Evolutionary conservation across 2,888 invertebrate genomes (phyloP), one percentile per base, ranked within the genome.

Genomic region (Sminthurinus aureus): DNA sequence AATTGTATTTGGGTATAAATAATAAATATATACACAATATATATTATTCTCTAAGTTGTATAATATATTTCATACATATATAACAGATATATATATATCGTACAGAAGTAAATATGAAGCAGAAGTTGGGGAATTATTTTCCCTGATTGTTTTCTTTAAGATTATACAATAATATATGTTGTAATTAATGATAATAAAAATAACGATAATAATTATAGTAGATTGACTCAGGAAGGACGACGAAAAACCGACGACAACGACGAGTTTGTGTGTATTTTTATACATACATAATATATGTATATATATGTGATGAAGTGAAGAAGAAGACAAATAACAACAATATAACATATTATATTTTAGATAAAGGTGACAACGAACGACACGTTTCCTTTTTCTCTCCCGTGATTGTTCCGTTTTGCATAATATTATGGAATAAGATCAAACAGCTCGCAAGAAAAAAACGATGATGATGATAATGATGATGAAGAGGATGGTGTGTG

Each of bases 61-160:
- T 71, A 71, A 24, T 67, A 24, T 71, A 71, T 71, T 71, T 13
- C 24, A 9, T 71, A 69, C 11, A 69, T 69, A 22, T n/a, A 0
- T 64, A 4, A 0, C 8, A 4, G 6, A 67, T n/a, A n/a, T 67
- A 67, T 67, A 67, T 67, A 67, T 71, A 22, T 75, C 13, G 75
- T 52, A 78, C 78, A 66, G 64, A 78, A 50, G 26, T 20, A 75
- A 15, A 75, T 80, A 66, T 81, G 71, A 73, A 81, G 79, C 78
- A 79, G 78, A 67, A 22, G 58, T 24, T 26, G 38, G 78, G 83
- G 58, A 52, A 82, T 9, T 67, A 50, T 71, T 0, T 50, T 52
- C 83, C 83, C 83, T 83, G 83, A 83, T 83, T 83, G 83, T 83
- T 83, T 67, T 81, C 81, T 50, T 79, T 50, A 71, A 82, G 64